Percentiles rank a stretch among this genome's conserved stretches.
Conservation (phyloP, 92 coral and sea anemone species). For the Anthopleura xanthogrammica region DNA sequence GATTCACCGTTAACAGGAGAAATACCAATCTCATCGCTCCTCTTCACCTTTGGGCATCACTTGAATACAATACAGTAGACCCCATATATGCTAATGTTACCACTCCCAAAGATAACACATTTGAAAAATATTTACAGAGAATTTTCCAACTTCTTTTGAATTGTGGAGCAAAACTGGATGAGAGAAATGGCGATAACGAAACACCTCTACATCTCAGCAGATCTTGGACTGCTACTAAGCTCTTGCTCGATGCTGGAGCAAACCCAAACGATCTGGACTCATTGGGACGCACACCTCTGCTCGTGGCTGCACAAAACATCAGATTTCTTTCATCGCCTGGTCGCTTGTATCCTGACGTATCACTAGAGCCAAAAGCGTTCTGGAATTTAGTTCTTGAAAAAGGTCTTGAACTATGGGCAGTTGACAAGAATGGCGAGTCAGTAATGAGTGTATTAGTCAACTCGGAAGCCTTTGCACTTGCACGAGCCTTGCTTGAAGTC, state of each 20-base stretch:
- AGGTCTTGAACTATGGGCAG: slow-evolving; percentile 28
- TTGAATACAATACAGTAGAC: background rate
- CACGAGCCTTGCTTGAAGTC: background rate
- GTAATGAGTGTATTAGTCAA: slow-evolving; percentile 19
- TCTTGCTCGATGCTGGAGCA: slow-evolving; percentile 33
- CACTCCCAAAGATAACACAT: too few relatives aligned
- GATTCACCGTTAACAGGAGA: background rate
- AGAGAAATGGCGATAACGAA: background rate
- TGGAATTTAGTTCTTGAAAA: background rate
- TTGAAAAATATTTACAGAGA: too few relatives aligned
- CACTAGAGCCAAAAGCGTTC: slow-evolving; percentile 20
- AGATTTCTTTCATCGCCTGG: background rate
- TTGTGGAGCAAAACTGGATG: slow-evolving; percentile 13
- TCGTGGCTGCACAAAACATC: background rate
- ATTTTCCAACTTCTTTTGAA: background rate
- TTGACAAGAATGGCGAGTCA: slow-evolving; percentile 5
- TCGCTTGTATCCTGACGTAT: slow-evolving; percentile 15
- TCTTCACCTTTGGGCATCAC: slow-evolving; percentile 8
- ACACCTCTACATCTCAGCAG: slow-evolving; percentile 42
- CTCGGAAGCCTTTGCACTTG: background rate
- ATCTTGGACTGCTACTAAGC: slow-evolving; percentile 33
- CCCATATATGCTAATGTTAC: background rate
- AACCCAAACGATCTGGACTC: background rate
- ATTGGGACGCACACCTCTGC: slow-evolving; percentile 1
- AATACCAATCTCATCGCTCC: background rate